phyloP scores from a whole-genome alignment of 2,888 invertebrate genomes.

The Drosophila diplacantha region DNA sequence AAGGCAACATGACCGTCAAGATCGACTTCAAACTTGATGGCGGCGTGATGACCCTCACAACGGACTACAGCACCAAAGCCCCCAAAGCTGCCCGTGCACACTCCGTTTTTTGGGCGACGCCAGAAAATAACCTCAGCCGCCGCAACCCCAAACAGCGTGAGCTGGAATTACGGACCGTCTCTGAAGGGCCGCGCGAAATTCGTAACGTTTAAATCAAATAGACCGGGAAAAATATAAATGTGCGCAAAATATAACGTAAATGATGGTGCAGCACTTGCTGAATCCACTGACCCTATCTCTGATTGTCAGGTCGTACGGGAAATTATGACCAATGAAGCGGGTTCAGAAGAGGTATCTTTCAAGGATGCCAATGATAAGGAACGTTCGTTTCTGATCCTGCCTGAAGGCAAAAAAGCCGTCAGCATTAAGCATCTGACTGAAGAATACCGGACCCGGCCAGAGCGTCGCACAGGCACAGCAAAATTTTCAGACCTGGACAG shows the following conservation, averaged over 20 bases:
- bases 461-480: neutral
- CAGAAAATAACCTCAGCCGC: constrained; percentile 1
- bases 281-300: neutral
- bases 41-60: neutral
- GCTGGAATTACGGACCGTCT: neutral
- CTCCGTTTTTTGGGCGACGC: neutral
- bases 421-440: neutral
- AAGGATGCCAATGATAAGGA: neutral
- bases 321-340: neutral
- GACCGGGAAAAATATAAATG: neutral
- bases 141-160: constrained; percentile 1
- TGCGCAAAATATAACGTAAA: neutral
- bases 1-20: neutral
- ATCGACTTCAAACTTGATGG: neutral
- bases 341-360: neutral
- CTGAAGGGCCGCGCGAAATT: neutral
- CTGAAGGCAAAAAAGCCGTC: neutral
- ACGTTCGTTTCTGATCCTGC: neutral
- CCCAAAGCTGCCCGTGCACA: neutral
- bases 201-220: neutral
- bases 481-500: neutral
- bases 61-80: neutral
- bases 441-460: neutral
- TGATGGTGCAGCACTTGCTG: neutral
- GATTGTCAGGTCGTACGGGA: neutral